phyloP scores from a whole-genome alignment of 2,888 invertebrate species.

The Phanerotoma sp. region DNA sequence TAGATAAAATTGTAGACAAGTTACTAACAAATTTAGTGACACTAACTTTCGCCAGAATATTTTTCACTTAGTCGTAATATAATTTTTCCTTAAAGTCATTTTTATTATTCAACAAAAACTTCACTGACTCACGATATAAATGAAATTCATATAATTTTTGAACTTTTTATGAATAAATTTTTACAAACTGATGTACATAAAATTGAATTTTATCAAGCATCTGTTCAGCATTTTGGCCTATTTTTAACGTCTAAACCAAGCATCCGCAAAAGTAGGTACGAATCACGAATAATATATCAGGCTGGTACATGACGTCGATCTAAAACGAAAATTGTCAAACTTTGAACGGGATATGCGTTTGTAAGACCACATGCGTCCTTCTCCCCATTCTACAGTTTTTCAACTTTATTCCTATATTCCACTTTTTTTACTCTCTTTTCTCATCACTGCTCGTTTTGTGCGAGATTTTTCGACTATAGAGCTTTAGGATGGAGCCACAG shows the following conservation, averaged over 20 bases:
- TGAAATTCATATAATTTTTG: conserved; percentile 1
- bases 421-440: conserved; percentile 6
- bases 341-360: conserved; percentile 28
- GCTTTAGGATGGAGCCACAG: no score
- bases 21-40: no score
- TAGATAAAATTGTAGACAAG: no score
- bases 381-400: conserved; percentile 20
- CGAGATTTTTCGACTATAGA: no score
- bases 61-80: no score
- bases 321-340: conserved; percentile 42
- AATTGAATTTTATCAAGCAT: conserved; percentile 5
- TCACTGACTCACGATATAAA: no score
- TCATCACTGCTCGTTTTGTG: not conserved
- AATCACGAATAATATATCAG: conserved; percentile 42
- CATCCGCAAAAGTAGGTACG: conserved; percentile 29
- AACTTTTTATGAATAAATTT: conserved; percentile 9
- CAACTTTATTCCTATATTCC: conserved; percentile 7
- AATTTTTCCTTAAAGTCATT: no score
- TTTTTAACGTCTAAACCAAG: conserved; percentile 8
- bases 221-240: not conserved
- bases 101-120: no score
- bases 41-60: no score
- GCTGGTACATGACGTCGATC: conserved; percentile 33
- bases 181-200: conserved; percentile 1
- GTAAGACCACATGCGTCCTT: conserved; percentile 4